These are phyloP conservation scores for Mobula birostris DNA, from an alignment of 2,113 vertebrate genomes.

Conservation along the genomic window DNA sequence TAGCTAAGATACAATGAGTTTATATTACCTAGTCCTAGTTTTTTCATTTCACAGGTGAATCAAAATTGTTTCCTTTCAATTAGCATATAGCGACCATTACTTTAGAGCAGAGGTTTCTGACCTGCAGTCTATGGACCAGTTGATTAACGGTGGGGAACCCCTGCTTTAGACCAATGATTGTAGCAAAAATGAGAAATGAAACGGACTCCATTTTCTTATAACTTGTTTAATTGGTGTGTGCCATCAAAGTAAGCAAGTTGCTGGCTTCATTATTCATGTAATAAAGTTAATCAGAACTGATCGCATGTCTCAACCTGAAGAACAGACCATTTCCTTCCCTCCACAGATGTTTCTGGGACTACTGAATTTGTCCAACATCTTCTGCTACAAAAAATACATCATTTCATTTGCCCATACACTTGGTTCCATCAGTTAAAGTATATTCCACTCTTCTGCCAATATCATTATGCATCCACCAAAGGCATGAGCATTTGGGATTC, in stretches of 20 bases:
- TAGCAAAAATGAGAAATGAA: neutral
- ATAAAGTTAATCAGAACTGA: too few relatives aligned
- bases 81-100: neutral
- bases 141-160: too few relatives aligned
- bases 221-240: neutral
- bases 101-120: too few relatives aligned
- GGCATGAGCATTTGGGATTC: neutral
- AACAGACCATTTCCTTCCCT: too few relatives aligned
- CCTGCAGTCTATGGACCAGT: too few relatives aligned
- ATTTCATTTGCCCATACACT: neutral
- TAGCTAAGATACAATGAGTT: neutral
- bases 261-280: too few relatives aligned
- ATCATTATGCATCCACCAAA: neutral
- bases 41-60: neutral
- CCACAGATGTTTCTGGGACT: too few relatives aligned
- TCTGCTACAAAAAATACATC: neutral
- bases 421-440: neutral
- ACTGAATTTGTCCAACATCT: too few relatives aligned
- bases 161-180: neutral
- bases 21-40: neutral
- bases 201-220: neutral
- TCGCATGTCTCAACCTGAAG: too few relatives aligned
- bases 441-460: neutral
- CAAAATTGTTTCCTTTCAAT: neutral
- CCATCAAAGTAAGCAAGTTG: too few relatives aligned